Conservation (phyloP, 2,797 vertebrate species). For the Amniataba percoides region DNA sequence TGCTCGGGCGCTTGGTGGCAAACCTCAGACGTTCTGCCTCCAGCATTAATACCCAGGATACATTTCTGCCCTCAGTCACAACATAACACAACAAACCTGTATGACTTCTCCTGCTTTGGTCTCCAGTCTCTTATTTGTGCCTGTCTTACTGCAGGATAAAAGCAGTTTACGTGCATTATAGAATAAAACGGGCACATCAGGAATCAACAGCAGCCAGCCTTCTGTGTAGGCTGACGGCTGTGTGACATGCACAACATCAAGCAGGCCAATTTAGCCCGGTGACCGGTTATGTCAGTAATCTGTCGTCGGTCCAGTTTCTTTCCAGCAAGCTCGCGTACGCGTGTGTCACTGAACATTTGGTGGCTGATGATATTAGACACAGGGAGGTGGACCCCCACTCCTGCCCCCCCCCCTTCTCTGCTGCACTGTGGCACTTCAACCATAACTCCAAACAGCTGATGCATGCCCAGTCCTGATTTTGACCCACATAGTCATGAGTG, state of each 20-base stretch:
- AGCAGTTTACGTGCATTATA: neutral
- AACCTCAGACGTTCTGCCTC: neutral
- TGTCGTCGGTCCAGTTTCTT: neutral
- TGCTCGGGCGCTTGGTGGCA: neutral
- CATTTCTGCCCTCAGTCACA: neutral
- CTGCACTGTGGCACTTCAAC: neutral
- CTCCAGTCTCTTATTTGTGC: neutral
- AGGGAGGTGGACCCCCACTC: neutral
- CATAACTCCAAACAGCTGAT: neutral
- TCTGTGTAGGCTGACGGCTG: neutral
- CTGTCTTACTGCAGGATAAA: neutral
- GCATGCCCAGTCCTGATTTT: constrained; percentile 6
- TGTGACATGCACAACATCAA: constrained; percentile 14
- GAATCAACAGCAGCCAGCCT: neutral
- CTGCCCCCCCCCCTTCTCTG: neutral
- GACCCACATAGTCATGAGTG: constrained; percentile 41
- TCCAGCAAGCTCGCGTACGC: neutral
- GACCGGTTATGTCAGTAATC: constrained; percentile 25
- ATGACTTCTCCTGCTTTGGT: neutral
- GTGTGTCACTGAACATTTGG: neutral
- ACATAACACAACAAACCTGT: neutral
- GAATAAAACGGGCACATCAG: neutral
- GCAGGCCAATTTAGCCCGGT: constrained; percentile 17
- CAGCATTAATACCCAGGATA: neutral
- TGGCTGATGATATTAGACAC: neutral